phyloP scores from a whole-genome alignment of 2,797 vertebrate genomes.

The Galago senegalensis region DNA sequence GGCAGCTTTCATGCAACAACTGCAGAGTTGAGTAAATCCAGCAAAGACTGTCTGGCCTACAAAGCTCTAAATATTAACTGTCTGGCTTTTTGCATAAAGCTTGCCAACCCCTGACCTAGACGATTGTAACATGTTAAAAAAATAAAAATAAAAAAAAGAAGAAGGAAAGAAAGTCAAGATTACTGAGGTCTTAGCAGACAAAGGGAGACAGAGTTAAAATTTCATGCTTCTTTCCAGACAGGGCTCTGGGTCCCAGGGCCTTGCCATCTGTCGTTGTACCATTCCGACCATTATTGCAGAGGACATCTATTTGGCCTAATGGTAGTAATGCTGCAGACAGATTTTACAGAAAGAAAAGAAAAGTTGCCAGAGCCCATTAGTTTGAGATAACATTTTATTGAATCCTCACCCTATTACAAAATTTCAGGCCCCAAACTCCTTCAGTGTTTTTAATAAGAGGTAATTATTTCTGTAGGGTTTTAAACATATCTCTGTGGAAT shows the following conservation, averaged over 20 bases:
- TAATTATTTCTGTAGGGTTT: conserved; percentile 82
- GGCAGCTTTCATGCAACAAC: neutral
- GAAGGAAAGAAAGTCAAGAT: conserved; percentile 18
- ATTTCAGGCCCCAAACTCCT: conserved; percentile 55
- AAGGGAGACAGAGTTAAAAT: conserved; percentile 27
- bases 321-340: conserved; percentile 71
- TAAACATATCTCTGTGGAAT: conserved; percentile 69
- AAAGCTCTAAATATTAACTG: conserved; percentile 63
- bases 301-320: conserved; percentile 75
- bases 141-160: neutral
- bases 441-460: conserved; percentile 74
- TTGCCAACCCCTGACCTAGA: conserved; percentile 69
- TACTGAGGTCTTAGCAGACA: conserved; percentile 13
- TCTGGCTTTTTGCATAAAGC: conserved; percentile 31
- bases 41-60: neutral
- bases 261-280: conserved; percentile 71
- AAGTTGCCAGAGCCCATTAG: conserved; percentile 83
- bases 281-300: neutral
- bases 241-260: neutral
- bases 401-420: conserved; percentile 72
- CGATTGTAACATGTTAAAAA: neutral
- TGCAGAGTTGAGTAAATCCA: neutral
- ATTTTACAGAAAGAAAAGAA: conserved; percentile 73
- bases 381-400: conserved; percentile 81
- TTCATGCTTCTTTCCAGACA: conserved; percentile 55